Conservation (phyloP, 2,113 vertebrate genomes). For the Neoarius graeffei region DNA sequence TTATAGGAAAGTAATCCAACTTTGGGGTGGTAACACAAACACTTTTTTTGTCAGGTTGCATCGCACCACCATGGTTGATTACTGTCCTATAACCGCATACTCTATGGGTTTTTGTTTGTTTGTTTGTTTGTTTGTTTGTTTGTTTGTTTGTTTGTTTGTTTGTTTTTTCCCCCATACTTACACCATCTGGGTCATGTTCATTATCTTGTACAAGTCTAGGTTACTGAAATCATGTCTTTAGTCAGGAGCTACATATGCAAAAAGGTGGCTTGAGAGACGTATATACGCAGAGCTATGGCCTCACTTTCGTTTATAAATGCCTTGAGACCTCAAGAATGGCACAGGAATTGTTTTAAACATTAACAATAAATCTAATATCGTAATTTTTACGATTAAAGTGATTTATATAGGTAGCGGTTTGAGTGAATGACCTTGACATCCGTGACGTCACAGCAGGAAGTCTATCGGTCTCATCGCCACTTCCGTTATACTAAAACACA, state of each 20-base stretch:
- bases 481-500: too few species aligned
- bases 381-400: too few species aligned
- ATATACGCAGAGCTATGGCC: not conserved
- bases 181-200: not conserved
- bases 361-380: too few species aligned
- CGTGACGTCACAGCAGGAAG: too few species aligned
- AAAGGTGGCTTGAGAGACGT: not conserved
- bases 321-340: too few species aligned
- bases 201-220: not conserved
- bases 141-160: too few species aligned
- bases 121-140: not conserved
- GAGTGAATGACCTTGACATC: too few species aligned
- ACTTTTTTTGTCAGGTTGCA: not conserved
- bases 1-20: not conserved
- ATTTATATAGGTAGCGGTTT: too few species aligned
- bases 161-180: not conserved
- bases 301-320: too few species aligned
- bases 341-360: too few species aligned
- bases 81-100: not conserved
- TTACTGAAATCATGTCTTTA: not conserved
- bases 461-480: too few species aligned
- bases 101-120: too few species aligned
- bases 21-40: not conserved
- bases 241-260: not conserved
- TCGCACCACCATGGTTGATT: not conserved